Evolutionary conservation across 1,140 invertebrate species (phyloP).

Genomic region (Battus philenor): DNA sequence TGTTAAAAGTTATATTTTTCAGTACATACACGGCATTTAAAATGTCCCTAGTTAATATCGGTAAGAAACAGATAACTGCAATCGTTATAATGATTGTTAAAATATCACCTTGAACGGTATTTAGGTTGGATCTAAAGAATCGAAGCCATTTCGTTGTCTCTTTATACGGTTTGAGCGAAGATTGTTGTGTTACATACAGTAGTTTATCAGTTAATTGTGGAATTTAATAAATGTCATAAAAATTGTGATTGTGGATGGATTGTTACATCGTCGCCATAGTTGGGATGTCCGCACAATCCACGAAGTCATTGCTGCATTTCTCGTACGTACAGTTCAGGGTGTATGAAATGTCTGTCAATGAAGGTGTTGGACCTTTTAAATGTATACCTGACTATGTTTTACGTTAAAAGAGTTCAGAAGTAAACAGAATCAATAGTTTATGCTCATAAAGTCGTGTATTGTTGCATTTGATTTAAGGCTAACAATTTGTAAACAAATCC

Average conservation of each 20-base stretch:
- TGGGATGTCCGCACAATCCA: slow-evolving; percentile 52
- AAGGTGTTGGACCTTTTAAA: slow-evolving; percentile 35
- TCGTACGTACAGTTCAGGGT: slow-evolving; percentile 56
- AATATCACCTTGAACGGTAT: slow-evolving; percentile 37
- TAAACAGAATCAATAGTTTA: too few relatives aligned
- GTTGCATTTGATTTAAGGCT: slow-evolving; percentile 5
- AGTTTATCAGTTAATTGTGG: slow-evolving; percentile 10
- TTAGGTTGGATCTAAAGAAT: slow-evolving; percentile 65
- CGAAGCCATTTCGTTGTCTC: slow-evolving; percentile 66
- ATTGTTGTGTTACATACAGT: slow-evolving; percentile 22
- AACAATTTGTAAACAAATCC: slow-evolving; percentile 31
- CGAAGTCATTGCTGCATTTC: slow-evolving; percentile 57
- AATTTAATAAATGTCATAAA: slow-evolving; percentile 25
- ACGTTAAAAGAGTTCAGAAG: too few relatives aligned
- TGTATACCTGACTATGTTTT: too few relatives aligned
- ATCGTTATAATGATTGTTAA: slow-evolving; percentile 25
- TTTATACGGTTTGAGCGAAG: slow-evolving; percentile 38
- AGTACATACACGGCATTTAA: slow-evolving; percentile 62
- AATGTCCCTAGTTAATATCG: slow-evolving; percentile 68
- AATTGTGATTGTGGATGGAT: slow-evolving; percentile 31
- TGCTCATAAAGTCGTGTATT: too few relatives aligned
- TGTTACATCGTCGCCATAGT: slow-evolving; percentile 55
- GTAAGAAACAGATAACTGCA: slow-evolving; percentile 47
- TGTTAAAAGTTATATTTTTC: slow-evolving; percentile 51
- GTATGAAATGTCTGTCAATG: slow-evolving; percentile 58